Evolutionary conservation across 2,113 vertebrate species (phyloP).

Genomic region (Helogale parvula): DNA sequence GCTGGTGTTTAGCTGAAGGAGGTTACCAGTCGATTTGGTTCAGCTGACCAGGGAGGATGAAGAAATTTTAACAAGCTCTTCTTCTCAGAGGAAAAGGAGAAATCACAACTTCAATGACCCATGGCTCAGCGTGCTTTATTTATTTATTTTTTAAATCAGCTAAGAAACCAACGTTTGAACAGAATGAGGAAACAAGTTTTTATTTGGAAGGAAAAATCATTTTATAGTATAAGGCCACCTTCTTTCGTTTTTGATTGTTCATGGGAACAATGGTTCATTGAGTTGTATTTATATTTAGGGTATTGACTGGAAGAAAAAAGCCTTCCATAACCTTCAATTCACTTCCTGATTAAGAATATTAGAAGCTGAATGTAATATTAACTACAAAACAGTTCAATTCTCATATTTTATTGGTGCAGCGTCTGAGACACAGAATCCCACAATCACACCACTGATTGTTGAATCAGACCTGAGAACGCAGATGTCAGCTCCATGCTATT

Average conservation of each 20-base stretch:
- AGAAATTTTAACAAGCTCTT: neutral
- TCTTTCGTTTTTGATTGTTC: neutral
- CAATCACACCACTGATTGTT: neutral
- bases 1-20: conserved; percentile 13
- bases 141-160: neutral
- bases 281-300: neutral
- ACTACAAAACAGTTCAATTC: conserved; percentile 41
- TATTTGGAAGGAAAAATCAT: conserved; percentile 44
- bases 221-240: neutral
- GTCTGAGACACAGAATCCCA: conserved; percentile 4
- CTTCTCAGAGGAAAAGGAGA: conserved; percentile 11
- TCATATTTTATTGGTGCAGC: conserved; percentile 26
- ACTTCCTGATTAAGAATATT: conserved; percentile 20
- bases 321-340: neutral
- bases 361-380: neutral
- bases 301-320: neutral
- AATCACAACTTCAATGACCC: neutral
- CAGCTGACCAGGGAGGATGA: neutral
- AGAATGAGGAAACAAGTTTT: conserved; percentile 9
- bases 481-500: neutral
- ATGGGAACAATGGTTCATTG: neutral
- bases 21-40: neutral
- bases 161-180: neutral
- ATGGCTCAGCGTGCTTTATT: neutral
- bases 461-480: neutral